Evolutionary conservation across 2,797 vertebrate genomes (phyloP), one percentile per base, ranked within the genome.

Genomic region (Sebastes kiyomatsui): DNA sequence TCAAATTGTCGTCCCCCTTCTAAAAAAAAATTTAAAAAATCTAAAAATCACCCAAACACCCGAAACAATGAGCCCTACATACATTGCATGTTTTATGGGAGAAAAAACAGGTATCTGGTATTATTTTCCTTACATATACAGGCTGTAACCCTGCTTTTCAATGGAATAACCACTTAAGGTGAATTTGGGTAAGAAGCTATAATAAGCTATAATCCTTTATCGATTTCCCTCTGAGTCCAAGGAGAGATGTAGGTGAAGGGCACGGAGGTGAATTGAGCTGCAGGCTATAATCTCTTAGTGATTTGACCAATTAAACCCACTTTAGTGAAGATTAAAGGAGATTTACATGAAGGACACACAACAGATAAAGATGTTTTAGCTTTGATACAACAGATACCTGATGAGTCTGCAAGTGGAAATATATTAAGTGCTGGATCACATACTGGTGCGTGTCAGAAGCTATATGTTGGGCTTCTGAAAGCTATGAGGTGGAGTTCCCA

Each of bases 391-490:
- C 6, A 5, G 16, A 56, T 33, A 60, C 3, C 14, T 70, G 5
- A 75, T 25, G 5, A 68, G 42, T 62, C 9, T n/a, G 3, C 52
- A 60, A 66, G n/a, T 20, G 20, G 1, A 67, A 33, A 61, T 32
- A n/a, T 4, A 28, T 46, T 62, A 1, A 60, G 30, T 54, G 30
- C 25, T 62, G 67, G 54, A 32, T 67, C 12, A 49, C 18, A 72
- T 18, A 14, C 6, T 5, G 4, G 6, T 52, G 67, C 5, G 12
- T 10, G 64, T 72, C 65, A 58, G 32, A 1, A 49, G 52, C 3
- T 33, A 1, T 58, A 11, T 66, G 27, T 64, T 67, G 6, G 54
- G 54, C 90, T 93, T 93, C 93, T 93, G 93, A 94, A 96, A 95
- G 94, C 93, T 93, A 93, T 89, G 77, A 86, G 71, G 85, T 25